Evolutionary conservation across 2,888 invertebrate genomes (phyloP).

Genomic region (Bellardia pandia): DNA sequence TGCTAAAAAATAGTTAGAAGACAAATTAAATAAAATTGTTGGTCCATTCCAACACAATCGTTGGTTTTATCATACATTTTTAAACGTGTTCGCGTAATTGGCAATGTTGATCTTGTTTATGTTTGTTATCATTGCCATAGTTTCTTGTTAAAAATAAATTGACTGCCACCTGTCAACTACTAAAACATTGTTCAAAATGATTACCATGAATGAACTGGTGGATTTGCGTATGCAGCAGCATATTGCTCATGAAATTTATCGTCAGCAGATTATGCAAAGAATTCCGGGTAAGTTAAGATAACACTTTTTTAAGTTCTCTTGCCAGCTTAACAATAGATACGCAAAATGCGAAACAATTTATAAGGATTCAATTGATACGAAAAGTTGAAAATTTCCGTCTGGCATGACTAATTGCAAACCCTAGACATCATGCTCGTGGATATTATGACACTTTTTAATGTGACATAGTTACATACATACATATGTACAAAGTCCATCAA

Average conservation of each 20-base stretch:
- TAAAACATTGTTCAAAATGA: constrained; percentile 76
- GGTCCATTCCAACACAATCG: background rate
- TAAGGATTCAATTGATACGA: too few relatives aligned
- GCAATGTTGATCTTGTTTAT: constrained; percentile 31
- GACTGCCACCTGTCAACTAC: background rate
- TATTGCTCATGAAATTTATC: constrained; percentile 84
- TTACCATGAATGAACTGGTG: constrained; percentile 84
- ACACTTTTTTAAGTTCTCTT: too few relatives aligned
- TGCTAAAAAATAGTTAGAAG: background rate
- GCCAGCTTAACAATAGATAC: too few relatives aligned
- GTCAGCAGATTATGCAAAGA: constrained; percentile 84
- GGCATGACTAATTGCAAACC: too few relatives aligned
- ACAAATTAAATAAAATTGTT: constrained; percentile 21
- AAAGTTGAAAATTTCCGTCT: too few relatives aligned
- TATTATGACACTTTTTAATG: too few relatives aligned
- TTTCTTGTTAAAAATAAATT: constrained; percentile 21
- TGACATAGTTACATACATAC: too few relatives aligned
- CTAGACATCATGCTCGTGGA: too few relatives aligned
- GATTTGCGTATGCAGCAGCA: constrained; percentile 84
- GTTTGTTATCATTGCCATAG: constrained; percentile 5
- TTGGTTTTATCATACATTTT: background rate
- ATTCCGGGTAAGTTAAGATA: constrained; percentile 81
- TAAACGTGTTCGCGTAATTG: constrained; percentile 43
- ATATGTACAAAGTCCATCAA: too few relatives aligned
- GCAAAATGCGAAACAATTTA: too few relatives aligned